A percentile compares a stretch with the other conserved stretches of the same genome.
phyloP scores from a whole-genome alignment of 2,888 invertebrate genomes.

The Rhagium mordax region DNA sequence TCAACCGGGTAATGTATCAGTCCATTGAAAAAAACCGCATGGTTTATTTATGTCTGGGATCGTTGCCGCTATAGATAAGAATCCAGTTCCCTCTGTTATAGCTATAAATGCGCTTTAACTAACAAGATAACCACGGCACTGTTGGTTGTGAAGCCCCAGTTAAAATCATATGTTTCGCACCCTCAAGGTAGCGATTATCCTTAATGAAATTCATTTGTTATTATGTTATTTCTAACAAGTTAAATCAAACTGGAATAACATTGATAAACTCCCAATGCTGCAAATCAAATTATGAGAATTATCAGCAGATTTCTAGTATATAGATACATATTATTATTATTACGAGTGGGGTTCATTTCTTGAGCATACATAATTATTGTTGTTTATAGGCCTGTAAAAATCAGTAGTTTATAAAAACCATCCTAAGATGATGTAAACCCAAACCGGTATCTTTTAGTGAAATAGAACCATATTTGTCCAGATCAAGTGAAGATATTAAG shows the following conservation, averaged over 20 bases:
- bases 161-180: constrained; percentile 17
- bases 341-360: too few relatives aligned
- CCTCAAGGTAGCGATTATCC: constrained; percentile 26
- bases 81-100: constrained; percentile 7
- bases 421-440: too few relatives aligned
- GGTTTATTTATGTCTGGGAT: constrained; percentile 20
- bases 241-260: constrained; percentile 22
- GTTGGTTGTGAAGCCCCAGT: background rate
- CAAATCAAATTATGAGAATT: too few relatives aligned
- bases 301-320: too few relatives aligned
- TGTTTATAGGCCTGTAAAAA: too few relatives aligned
- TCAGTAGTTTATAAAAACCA: too few relatives aligned
- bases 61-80: constrained; percentile 17
- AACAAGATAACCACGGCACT: constrained; percentile 18
- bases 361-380: too few relatives aligned
- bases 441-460: too few relatives aligned
- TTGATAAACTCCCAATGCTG: constrained; percentile 1
- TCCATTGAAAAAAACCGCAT: constrained; percentile 7
- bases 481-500: too few relatives aligned
- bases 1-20: background rate
- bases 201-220: constrained; percentile 35
- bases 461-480: too few relatives aligned
- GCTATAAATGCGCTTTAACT: constrained; percentile 13
- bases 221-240: constrained; percentile 13
- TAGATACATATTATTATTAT: too few relatives aligned